Evolutionary conservation across 2,797 vertebrate genomes (phyloP), one percentile per base, ranked within the genome.

Genomic region (Crenuchus spilurus): DNA sequence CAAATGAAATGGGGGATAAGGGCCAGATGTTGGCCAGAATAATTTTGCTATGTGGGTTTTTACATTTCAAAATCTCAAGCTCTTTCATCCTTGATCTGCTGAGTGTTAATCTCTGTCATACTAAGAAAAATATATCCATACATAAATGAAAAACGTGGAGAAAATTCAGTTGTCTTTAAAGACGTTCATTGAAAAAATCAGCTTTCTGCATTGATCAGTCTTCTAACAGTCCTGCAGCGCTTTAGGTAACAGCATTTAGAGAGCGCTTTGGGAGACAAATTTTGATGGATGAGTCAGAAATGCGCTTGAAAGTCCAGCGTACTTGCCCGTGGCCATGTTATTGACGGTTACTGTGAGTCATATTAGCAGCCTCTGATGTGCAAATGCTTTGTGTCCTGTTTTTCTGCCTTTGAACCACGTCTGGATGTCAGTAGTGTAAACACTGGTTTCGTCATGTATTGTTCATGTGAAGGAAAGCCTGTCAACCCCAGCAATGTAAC

Each of bases 181-280:
- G 16, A 35, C 58, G 26, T n/a, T 41, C 26, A 37, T 70, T 60
- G 63, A 72, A 44, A 75, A 75, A 82, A 80, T 74, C 68, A 60
- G 58, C 51, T 78, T 75, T 66, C 64, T 58, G 1, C 58, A 66
- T 77, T 69, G 76, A 75, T 72, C 62, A 42, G 51, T 42, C 20
- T 51, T 51, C 3, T 16, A 54, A 44, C 26, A 26, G 55, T 72
- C 52, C 42, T 70, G 57, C 58, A 69, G 62, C 60, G 65, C 55
- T 72, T 58, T 46, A 58, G 33, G 52, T 82, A 72, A 74, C 58
- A 51, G 30, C 37, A 51, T 69, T 69, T 69, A 74, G 35, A 57
- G 65, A 54, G 41, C 66, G 68, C 58, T 31, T 16, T 37, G 24
- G 24, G 18, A 64, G 48, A 61, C 24, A 55, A 5, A 13, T 67